Percentiles rank a stretch among this genome's conserved stretches.
These are phyloP conservation scores for Melanogrammus aeglefinus DNA, from an alignment of 2,797 vertebrate species.

Conservation along the genomic window DNA sequence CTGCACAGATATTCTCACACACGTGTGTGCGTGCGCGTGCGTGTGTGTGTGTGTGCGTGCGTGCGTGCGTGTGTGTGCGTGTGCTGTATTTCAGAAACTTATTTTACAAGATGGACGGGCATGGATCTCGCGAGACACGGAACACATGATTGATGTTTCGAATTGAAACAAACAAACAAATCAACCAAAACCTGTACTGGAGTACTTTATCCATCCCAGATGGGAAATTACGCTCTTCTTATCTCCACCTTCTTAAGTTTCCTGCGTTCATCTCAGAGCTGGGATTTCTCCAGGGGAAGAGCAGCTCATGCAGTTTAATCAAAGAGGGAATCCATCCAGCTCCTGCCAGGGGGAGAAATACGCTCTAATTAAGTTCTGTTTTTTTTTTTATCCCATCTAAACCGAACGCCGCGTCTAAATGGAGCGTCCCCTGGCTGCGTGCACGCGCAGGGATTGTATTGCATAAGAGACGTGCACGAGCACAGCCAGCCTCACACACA, in stretches of 20 bases:
- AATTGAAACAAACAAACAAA: neutral
- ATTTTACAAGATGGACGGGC: no score
- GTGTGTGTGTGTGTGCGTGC: no score
- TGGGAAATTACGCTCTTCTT: neutral
- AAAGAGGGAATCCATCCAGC: neutral
- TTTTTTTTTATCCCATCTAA: constrained; percentile 7
- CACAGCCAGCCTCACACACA: constrained; percentile 3
- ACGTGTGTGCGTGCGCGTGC: no score
- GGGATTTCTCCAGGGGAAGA: neutral
- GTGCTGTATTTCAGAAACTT: no score
- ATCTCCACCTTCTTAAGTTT: neutral
- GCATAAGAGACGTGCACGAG: constrained; percentile 26
- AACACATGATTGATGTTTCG: neutral
- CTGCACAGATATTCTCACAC: no score
- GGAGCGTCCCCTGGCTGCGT: constrained; percentile 39
- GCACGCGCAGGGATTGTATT: constrained; percentile 40
- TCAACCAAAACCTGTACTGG: neutral
- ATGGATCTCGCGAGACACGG: no score
- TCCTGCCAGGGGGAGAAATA: neutral
- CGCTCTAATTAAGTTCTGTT: constrained; percentile 19
- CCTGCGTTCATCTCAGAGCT: neutral
- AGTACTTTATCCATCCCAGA: neutral
- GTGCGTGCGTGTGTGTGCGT: no score
- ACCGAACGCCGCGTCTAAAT: constrained; percentile 24
- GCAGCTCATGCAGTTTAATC: neutral